Evolutionary conservation across 2,113 vertebrate species (phyloP), one percentile per base, ranked within the genome.

Genomic region (Corythoichthys haematopterus): DNA sequence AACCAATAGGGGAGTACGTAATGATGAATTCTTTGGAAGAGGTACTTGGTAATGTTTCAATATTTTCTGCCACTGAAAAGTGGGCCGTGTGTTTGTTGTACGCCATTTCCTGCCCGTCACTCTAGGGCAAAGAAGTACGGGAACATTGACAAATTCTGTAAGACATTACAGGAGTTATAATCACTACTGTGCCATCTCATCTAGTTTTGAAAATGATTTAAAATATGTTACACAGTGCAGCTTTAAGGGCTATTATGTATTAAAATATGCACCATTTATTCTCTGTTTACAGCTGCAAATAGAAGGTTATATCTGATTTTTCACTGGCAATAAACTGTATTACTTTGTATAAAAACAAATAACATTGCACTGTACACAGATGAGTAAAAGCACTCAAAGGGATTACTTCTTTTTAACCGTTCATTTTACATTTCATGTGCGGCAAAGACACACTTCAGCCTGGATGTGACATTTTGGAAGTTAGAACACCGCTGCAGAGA

Each of bases 361-460:
- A 28, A 33, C 51, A 28, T 10, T 28, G 52, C 1, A 46, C 6
- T 43, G 47, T 3, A 35, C 13, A 75, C 16, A 51, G 15, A 51
- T 51, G 48, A 51, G 48, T 60, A 60, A 38, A 66, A 60, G 68
- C 65, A 50, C 45, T 70, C 69, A 65, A 72, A 43, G 64, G 67
- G 60, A 63, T 66, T 65, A 57, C 46, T 52, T 0, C 20, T 72
- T 79, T 64, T 36, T 10, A 9, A 20, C 52, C 4, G 20, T 55
- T 53, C 20, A 20, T 53, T 53, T 10, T 68, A 80, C 71, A 77
- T 47, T 13, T 14, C 20, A 28, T 64, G 55, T 73, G 45, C 64
- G 59, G 56, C 43, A 74, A 78, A 78, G 65, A 77, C 40, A 70
- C 45, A 36, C 51, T 70, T 72, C 65, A 64, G 4, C 69, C 52